Percentiles rank a stretch among this genome's conserved stretches.
phyloP scores from a whole-genome alignment of 2,113 vertebrate genomes.

The Arizona elegans region DNA sequence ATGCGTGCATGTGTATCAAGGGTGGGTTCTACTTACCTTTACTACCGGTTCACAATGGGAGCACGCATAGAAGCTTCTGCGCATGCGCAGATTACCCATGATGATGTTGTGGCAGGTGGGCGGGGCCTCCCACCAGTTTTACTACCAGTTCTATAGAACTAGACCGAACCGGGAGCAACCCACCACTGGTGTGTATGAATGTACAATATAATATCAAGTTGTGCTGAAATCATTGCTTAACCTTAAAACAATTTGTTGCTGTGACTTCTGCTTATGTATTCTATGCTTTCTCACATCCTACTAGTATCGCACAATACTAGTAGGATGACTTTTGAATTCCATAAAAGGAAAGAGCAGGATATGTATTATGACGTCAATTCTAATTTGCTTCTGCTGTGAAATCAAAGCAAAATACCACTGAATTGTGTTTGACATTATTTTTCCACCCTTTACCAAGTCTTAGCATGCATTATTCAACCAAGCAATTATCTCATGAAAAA shows the following conservation, averaged over 20 bases:
- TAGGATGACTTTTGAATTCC: conserved; percentile 21
- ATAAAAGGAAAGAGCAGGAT: conserved; percentile 7
- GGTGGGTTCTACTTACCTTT: no score
- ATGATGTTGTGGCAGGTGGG: no score
- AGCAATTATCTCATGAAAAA: conserved; percentile 73
- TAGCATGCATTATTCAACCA: conserved; percentile 73
- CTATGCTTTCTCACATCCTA: background rate
- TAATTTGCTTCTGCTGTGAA: conserved; percentile 26
- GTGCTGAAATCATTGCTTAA: background rate
- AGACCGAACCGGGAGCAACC: no score
- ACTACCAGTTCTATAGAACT: no score
- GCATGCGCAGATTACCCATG: no score
- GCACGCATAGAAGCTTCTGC: no score
- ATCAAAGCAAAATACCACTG: conserved; percentile 38
- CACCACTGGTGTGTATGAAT: background rate
- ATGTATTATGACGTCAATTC: conserved; percentile 6
- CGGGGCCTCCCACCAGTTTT: no score
- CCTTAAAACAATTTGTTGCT: background rate
- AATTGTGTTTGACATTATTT: conserved; percentile 54
- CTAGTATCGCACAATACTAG: background rate
- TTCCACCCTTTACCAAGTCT: conserved; percentile 60
- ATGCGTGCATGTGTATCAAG: no score
- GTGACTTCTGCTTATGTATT: background rate
- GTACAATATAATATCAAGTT: background rate
- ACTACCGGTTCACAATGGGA: no score